phyloP scores from a whole-genome alignment of 2,113 vertebrate species.

The Amphiprion ocellaris region DNA sequence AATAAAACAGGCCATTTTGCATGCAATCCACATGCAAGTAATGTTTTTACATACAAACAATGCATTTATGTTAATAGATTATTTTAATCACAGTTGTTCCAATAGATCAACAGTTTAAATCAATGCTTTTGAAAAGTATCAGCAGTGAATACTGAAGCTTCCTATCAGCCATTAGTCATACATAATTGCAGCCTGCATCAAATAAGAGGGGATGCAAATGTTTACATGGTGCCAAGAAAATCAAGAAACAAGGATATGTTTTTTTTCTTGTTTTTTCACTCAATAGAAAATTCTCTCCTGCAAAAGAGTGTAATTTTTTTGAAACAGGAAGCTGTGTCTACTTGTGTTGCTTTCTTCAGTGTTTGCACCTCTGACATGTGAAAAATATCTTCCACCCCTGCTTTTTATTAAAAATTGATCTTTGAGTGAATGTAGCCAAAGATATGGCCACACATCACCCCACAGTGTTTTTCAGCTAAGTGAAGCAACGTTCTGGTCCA shows the following conservation, averaged over 20 bases:
- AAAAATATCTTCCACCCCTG: slow-evolving; percentile 42
- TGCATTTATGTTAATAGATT: slow-evolving; percentile 62
- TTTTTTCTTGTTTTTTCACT: background rate
- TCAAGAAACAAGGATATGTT: slow-evolving; percentile 22
- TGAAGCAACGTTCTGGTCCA: slow-evolving; percentile 42
- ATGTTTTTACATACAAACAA: slow-evolving; percentile 47
- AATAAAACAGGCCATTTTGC: slow-evolving; percentile 19
- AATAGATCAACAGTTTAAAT: slow-evolving; percentile 61
- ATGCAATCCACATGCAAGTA: slow-evolving; percentile 29
- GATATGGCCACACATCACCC: slow-evolving; percentile 33
- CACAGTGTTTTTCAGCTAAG: slow-evolving; percentile 41
- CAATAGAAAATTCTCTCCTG: slow-evolving; percentile 16
- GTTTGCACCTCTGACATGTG: slow-evolving; percentile 37
- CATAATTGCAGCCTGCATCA: slow-evolving; percentile 62
- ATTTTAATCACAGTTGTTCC: slow-evolving; percentile 64
- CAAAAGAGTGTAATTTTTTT: slow-evolving; percentile 25
- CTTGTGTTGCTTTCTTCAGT: slow-evolving; percentile 26
- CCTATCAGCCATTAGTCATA: slow-evolving; percentile 58
- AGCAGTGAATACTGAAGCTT: slow-evolving; percentile 52
- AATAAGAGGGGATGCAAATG: slow-evolving; percentile 59
- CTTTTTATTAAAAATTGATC: slow-evolving; percentile 58
- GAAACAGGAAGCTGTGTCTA: slow-evolving; percentile 34
- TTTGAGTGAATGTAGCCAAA: slow-evolving; percentile 47
- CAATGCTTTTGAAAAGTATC: slow-evolving; percentile 42
- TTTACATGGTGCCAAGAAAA: slow-evolving; percentile 24